These are phyloP conservation scores for Cyphomyrus discorhynchus DNA, from an alignment of 2,113 vertebrate species.

Conservation along the genomic window DNA sequence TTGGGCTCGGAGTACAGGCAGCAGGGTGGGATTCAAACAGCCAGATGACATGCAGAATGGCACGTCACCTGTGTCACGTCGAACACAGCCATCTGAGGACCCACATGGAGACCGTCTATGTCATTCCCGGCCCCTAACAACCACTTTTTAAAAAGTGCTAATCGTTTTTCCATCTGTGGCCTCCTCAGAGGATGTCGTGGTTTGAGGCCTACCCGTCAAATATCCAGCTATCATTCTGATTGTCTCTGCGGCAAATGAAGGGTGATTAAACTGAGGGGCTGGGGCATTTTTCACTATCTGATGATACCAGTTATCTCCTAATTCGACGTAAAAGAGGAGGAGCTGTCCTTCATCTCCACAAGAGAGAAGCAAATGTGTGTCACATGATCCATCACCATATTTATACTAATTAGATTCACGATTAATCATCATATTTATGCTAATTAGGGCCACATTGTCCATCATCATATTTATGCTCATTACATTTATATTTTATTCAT, in stretches of 20 bases:
- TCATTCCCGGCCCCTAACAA: not conserved
- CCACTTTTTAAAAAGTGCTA: not conserved
- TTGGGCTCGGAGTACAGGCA: not conserved
- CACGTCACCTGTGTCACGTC: slow-evolving; percentile 24
- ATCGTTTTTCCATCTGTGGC: not conserved
- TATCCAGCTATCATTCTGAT: not conserved
- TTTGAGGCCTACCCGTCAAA: not conserved
- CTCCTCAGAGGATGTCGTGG: not conserved
- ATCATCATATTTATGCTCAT: not conserved
- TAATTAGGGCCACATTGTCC: not conserved
- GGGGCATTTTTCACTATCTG: slow-evolving; percentile 55
- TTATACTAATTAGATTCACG: not conserved
- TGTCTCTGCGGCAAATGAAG: slow-evolving; percentile 50
- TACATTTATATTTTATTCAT: not conserved
- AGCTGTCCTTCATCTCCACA: not conserved
- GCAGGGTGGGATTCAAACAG: not conserved
- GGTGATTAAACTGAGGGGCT: slow-evolving; percentile 48
- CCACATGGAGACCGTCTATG: not conserved
- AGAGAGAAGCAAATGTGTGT: not conserved
- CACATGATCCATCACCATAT: not conserved
- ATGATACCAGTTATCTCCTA: slow-evolving; percentile 35
- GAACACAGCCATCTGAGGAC: slow-evolving; percentile 30
- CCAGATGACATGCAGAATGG: slow-evolving; percentile 18
- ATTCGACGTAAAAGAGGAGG: slow-evolving; percentile 53
- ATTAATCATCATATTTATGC: not conserved